Evolutionary conservation across 2,113 vertebrate species (phyloP), one percentile per base, ranked within the genome.

Genomic region (Lepus timidus): DNA sequence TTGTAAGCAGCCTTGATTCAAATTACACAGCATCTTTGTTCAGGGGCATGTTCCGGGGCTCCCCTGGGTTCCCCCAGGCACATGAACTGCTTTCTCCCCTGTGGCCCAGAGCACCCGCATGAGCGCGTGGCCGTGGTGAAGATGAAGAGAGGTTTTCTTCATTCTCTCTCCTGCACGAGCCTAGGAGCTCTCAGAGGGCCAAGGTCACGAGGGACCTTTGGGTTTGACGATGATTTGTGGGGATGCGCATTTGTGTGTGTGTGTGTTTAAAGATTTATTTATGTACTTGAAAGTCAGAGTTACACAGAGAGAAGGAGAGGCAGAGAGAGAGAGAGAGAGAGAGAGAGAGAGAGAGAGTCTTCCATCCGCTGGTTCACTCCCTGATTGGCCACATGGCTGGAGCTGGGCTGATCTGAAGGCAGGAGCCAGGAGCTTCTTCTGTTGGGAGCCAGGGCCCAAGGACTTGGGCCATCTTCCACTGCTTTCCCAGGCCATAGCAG

Each of bases 21-120:
- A 88, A 76, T 55, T 33, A 52, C 52, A 2, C 29, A 19, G 74
- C 64, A 3, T 61, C 67, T 23, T 36, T 79, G 49, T 62, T 81
- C 33, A 73, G 44, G 82, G 76, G 29, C 55, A 6, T 44, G 44
- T 44, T 44, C 44, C 44, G 44, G 44, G 44, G 16, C 36, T 86
- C 71, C 82, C 62, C 19, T n/a, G 93, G 89, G 62, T 31, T 73
- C 78, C 76, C 13, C 52, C n/a, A 29, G 67, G 80, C 64, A 89
- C 23, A 68, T 51, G 23, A 36, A 86, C 6, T 16, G 51, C 36
- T 62, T 79, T 49, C 51, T 85, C 68, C 61, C 31, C 74, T 33
- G 58, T 31, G 73, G 67, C 68, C 67, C 70, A 4, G 75, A 61
- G 51, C 39, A 23, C 85, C 51, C 2, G 29, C 6, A 1, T 12